These are phyloP conservation scores for Heteropelma amictum DNA, from an alignment of 2,888 invertebrate genomes.

Conservation along the genomic window DNA sequence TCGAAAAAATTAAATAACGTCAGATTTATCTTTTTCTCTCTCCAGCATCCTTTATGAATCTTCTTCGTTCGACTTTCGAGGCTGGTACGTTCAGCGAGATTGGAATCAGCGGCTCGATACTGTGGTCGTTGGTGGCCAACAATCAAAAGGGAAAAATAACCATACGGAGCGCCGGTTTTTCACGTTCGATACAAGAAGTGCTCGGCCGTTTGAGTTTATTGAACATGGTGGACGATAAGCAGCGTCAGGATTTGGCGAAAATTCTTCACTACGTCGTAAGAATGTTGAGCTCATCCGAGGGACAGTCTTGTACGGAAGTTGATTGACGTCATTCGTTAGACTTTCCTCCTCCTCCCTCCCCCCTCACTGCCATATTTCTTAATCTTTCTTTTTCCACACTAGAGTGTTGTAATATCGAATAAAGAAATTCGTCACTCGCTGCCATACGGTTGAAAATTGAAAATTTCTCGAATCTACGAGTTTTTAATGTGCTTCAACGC, in stretches of 20 bases:
- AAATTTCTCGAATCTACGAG: conserved; percentile 1
- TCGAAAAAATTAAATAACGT: too few relatives aligned
- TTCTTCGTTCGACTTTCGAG: conserved; percentile 77
- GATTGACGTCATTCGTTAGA: conserved; percentile 11
- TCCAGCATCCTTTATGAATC: conserved; percentile 79
- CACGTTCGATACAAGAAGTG: conserved; percentile 77
- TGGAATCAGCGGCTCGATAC: conserved; percentile 79
- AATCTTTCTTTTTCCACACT: not conserved
- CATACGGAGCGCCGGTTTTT: conserved; percentile 79
- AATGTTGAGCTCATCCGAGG: conserved; percentile 66
- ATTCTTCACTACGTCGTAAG: conserved; percentile 71
- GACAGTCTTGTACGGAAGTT: conserved; percentile 53
- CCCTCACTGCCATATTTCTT: too few relatives aligned
- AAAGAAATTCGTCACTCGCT: not conserved
- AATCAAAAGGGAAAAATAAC: conserved; percentile 83
- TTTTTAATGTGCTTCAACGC: not conserved
- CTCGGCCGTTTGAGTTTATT: conserved; percentile 75
- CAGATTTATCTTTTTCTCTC: not conserved
- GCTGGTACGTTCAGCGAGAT: conserved; percentile 78
- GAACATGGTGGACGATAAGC: conserved; percentile 64
- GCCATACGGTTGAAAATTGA: not conserved
- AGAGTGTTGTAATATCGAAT: not conserved
- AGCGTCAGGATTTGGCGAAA: conserved; percentile 69
- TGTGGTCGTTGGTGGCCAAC: conserved; percentile 85
- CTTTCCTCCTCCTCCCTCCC: not conserved